Evolutionary conservation across 2,113 vertebrate species (phyloP).

Genomic region (Hypocryptadius cinnamomeus): DNA sequence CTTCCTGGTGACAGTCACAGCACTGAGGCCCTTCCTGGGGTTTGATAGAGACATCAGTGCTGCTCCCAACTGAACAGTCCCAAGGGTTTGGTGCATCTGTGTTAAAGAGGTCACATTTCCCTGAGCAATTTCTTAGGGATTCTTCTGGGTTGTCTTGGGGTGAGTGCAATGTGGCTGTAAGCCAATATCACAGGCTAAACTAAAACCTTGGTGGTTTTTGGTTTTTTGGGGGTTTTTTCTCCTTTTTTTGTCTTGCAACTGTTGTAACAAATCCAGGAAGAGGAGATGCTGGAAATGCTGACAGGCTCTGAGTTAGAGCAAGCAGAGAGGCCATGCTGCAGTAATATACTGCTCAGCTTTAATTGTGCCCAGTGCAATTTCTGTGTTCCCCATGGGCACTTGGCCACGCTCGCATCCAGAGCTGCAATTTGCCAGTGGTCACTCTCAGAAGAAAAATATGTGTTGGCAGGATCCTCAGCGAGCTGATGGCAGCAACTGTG

Average conservation of each 20-base stretch:
- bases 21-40: not conserved
- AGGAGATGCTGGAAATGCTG: not conserved
- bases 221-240: not conserved
- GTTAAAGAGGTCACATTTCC: not conserved
- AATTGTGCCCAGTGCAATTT: not conserved
- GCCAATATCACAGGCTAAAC: not conserved
- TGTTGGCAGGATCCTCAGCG: fast-evolving
- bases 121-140: not conserved
- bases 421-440: not conserved
- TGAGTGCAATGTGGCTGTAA: not conserved
- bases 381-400: not conserved
- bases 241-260: not conserved
- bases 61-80: not conserved
- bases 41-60: not conserved
- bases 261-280: not conserved
- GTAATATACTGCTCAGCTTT: not conserved
- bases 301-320: not conserved
- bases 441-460: not conserved
- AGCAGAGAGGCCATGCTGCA: not conserved
- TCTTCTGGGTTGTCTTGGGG: not conserved
- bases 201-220: not conserved
- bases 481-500: not conserved
- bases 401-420: not conserved
- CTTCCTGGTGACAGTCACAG: not conserved
- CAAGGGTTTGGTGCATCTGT: not conserved